A percentile compares a stretch with the other conserved stretches of the same genome.
These are phyloP conservation scores for Amphipoea oculea DNA, from an alignment of 2,888 invertebrate genomes.

Conservation along the genomic window DNA sequence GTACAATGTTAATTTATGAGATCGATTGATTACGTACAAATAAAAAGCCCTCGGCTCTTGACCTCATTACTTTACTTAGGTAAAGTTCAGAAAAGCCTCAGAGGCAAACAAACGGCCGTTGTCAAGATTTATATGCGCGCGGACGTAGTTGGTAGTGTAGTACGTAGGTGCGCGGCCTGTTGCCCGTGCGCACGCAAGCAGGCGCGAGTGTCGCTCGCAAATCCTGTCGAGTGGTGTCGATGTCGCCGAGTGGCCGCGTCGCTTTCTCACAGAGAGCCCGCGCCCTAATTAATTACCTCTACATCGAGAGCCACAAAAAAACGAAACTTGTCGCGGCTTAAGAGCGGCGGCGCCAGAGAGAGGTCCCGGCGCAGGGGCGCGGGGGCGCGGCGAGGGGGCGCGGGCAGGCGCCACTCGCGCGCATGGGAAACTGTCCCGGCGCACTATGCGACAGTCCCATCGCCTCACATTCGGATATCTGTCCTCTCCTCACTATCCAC, in stretches of 20 bases:
- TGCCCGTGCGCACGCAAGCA: not conserved
- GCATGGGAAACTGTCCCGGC: slow-evolving; percentile 78
- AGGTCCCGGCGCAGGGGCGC: slow-evolving; percentile 52
- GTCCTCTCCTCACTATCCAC: slow-evolving; percentile 52
- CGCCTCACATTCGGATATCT: slow-evolving; percentile 71
- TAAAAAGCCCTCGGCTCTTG: not conserved
- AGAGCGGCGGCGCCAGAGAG: slow-evolving; percentile 86
- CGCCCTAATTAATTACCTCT: slow-evolving; percentile 87
- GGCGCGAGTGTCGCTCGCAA: slow-evolving; percentile 69
- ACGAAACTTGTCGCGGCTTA: slow-evolving; percentile 83
- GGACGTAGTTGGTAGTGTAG: not conserved
- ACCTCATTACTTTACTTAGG: not conserved
- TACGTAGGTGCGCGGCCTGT: not conserved
- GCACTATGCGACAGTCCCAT: slow-evolving; percentile 67
- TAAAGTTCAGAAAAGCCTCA: slow-evolving; percentile 1
- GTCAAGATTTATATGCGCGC: slow-evolving; percentile 13
- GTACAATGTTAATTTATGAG: not conserved
- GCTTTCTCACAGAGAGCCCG: slow-evolving; percentile 75
- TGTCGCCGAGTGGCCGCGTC: slow-evolving; percentile 55
- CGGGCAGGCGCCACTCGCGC: slow-evolving; percentile 79
- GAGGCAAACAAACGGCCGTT: not conserved
- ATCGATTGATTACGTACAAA: not conserved
- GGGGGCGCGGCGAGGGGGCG: slow-evolving; percentile 42
- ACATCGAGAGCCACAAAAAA: slow-evolving; percentile 82
- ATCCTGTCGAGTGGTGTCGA: slow-evolving; percentile 61